Base-by-base conservation (phyloP, 2,113 vertebrate species). In the Suncus etruscus region DNA sequence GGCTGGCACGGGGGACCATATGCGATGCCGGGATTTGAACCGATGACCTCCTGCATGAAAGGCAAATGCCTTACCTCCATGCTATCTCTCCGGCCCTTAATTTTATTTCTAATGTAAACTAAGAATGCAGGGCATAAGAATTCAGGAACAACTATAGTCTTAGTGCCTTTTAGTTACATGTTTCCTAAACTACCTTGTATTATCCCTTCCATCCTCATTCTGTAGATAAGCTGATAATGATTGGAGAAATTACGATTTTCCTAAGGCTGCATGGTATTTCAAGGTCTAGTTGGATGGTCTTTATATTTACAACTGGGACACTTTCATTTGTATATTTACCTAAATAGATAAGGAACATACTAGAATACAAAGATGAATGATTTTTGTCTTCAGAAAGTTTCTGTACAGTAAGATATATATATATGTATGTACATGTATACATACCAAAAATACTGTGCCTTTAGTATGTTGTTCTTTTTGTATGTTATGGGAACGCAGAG, bases 201-300 rank as follows among this genome's bases (percentile, higher is more conserved):
- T 31, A 61, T 77, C 39, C 14, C n/a, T 89, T 84, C 89, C 58
- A 86, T 74, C 3, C 32, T 22, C 16, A 66, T 66, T 66, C 27
- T 66, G 24, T 66, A 76, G 63, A 84, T 85, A 50, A 78, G 58
- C 31, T 80, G 18, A 61, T 68, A 47, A 77, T 87, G 32, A 29
- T 63, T 69, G 18, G 75, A 80, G 80, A 89, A 91, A 25, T 83
- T 74, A 54, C 86, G 72, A 81, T 63, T 29, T 83, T 91, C 24
- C 18, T 86, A 80, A 83, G 68, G n/a, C 11, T 47, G 2, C 10
- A 4, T 31, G 29, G 24, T 91, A 74, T 54, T 73, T 86, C 32
- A 74, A 85, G 61, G 20, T 16, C 54, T 94, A 63, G 54, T 68
- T 94, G 91, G 72, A 73, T 89, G 47, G 61, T 89, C 50, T 92